Percentiles rank a stretch among this genome's conserved stretches.
Conservation (phyloP, 2,797 vertebrate species). For the Brotula barbata region DNA sequence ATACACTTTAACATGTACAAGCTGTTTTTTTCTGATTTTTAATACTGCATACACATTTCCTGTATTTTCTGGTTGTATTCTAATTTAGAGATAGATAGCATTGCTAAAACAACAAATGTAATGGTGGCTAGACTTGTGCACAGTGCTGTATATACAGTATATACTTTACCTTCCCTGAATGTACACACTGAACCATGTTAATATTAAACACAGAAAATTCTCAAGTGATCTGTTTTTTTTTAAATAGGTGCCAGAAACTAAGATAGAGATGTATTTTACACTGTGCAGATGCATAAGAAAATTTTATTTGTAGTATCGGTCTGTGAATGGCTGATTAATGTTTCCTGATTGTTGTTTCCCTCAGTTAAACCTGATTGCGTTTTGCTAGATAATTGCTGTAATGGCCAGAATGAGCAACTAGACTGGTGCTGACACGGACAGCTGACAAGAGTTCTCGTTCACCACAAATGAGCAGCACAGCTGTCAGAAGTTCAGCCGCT, state of each 20-base stretch:
- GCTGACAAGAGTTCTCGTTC: conserved; percentile 68
- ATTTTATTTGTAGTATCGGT: conserved; percentile 9
- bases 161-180: background rate
- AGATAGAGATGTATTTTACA: background rate
- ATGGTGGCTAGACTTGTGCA: too few species aligned
- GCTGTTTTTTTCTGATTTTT: too few species aligned
- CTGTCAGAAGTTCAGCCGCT: conserved; percentile 60
- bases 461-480: conserved; percentile 50
- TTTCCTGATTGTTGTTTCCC: conserved; percentile 27
- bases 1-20: too few species aligned
- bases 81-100: too few species aligned
- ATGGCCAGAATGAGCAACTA: conserved; percentile 35
- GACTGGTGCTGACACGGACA: conserved; percentile 59
- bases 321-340: conserved; percentile 14
- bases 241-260: background rate
- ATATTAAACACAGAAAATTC: conserved; percentile 9
- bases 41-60: too few species aligned
- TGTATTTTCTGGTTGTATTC: too few species aligned
- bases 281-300: background rate
- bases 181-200: background rate
- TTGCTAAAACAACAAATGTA: too few species aligned
- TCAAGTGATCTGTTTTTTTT: background rate
- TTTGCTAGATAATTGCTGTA: conserved; percentile 30
- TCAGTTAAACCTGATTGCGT: conserved; percentile 48
- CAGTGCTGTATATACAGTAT: too few species aligned